phyloP scores from a whole-genome alignment of 2,113 vertebrate species.

The Cacatua alba region DNA sequence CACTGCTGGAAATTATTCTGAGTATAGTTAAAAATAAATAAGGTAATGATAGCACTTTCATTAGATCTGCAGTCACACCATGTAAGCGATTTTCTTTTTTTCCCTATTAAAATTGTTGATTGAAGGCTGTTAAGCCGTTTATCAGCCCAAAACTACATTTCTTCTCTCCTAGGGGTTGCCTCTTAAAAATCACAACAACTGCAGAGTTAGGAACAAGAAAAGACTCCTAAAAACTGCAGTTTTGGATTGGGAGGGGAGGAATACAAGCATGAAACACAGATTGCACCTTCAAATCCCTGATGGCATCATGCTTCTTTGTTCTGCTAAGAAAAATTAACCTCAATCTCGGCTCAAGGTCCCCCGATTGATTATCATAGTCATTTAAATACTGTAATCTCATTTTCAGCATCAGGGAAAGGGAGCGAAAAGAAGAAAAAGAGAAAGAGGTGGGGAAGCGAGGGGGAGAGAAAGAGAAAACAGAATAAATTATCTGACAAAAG shows the following conservation, averaged over 20 bases:
- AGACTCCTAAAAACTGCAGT: constrained; percentile 74
- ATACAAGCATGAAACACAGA: constrained; percentile 74
- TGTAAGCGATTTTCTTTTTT: constrained; percentile 51
- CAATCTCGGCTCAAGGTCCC: constrained; percentile 80
- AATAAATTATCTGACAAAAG: constrained; percentile 86
- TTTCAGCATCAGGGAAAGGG: constrained; percentile 91
- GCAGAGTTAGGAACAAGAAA: constrained; percentile 73
- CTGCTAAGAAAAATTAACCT: constrained; percentile 89
- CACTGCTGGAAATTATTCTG: constrained; percentile 1
- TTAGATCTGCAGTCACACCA: constrained; percentile 37
- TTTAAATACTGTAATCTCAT: constrained; percentile 99
- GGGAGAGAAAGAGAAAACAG: constrained; percentile 72
- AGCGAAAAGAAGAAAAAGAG: constrained; percentile 80
- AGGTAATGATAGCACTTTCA: constrained; percentile 56
- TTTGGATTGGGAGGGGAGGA: constrained; percentile 13
- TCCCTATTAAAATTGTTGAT: constrained; percentile 73
- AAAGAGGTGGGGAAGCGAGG: constrained; percentile 59
- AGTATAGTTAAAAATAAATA: constrained; percentile 69
- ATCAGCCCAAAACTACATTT: constrained; percentile 71
- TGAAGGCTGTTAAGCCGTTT: constrained; percentile 72
- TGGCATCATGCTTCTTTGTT: constrained; percentile 81
- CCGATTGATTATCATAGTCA: constrained; percentile 98
- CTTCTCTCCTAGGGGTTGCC: constrained; percentile 48
- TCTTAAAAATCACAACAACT: constrained; percentile 52
- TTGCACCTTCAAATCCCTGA: constrained; percentile 71